Base-by-base conservation (phyloP, 1,140 invertebrate genomes). In the Eulimnadia texana region DNA sequence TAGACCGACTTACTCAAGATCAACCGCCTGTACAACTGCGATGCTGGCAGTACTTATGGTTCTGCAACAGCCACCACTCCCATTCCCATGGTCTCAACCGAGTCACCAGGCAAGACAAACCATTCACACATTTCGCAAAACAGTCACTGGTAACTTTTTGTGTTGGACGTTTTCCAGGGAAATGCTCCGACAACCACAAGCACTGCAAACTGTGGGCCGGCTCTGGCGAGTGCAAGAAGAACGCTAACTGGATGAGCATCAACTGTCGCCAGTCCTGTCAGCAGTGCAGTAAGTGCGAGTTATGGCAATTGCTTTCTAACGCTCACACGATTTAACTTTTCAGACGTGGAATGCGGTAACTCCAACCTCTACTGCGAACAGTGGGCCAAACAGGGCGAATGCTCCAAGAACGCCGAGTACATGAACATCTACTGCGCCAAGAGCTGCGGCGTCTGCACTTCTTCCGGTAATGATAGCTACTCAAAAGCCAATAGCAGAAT, bases 261-360 rank as follows among this genome's bases (percentile, higher is more conserved):
- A 69, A 70, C 58, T 72, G 66, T 66, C 68, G 65, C 55, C 70
- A 67, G 68, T 73, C 72, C 27, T 77, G 67, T 66, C 72, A 68
- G 64, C 70, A 62, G 65, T 77, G 71, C 68, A 67, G 69, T 70
- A 69, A 61, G 69, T n/a, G n/a, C n/a, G n/a, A n/a, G n/a, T n/a
- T n/a, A n/a, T n/a, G n/a, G n/a, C n/a, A n/a, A n/a, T n/a, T n/a
- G n/a, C n/a, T n/a, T n/a, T n/a, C n/a, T n/a, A n/a, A n/a, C n/a
- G n/a, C n/a, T n/a, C n/a, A n/a, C n/a, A n/a, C n/a, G n/a, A n/a
- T n/a, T n/a, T n/a, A n/a, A n/a, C n/a, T n/a, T n/a, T n/a, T 19
- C 22, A 65, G 64, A 49, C 16, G 27, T 47, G 16, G 53, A 63
- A 3, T 73, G 71, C 52, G 60, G 28, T 1, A 68, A 73, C 61